A percentile compares a stretch with the other conserved stretches of the same genome.
Evolutionary conservation across 2,888 invertebrate species (phyloP).

Genomic region (Argynnis bischoffii): DNA sequence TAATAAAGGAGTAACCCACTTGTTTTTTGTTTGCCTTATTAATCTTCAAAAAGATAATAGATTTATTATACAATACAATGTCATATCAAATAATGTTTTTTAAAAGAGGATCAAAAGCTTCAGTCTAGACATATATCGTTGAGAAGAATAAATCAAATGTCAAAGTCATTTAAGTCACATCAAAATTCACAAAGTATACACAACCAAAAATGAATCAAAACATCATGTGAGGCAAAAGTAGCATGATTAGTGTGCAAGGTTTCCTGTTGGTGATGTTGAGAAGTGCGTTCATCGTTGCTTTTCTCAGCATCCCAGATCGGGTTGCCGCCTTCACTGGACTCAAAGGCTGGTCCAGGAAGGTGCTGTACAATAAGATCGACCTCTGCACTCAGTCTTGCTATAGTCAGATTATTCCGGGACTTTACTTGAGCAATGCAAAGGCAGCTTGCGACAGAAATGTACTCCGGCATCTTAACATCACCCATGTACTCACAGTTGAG

Average conservation of each 20-base stretch:
- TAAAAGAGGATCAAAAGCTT: constrained; percentile 35
- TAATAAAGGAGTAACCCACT: constrained; percentile 1
- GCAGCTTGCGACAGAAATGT: constrained; percentile 66
- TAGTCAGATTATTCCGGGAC: constrained; percentile 65
- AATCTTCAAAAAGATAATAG: constrained; percentile 7
- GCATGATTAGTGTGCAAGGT: constrained; percentile 56
- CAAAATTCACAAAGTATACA: constrained; percentile 43
- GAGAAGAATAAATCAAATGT: constrained; percentile 47
- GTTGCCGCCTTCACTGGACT: constrained; percentile 61
- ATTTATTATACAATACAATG: constrained; percentile 16
- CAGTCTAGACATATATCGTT: constrained; percentile 33
- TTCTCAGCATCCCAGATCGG: constrained; percentile 66
- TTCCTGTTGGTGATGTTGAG: constrained; percentile 65
- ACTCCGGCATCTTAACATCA: constrained; percentile 67
- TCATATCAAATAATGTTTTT: constrained; percentile 15
- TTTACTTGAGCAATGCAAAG: constrained; percentile 73
- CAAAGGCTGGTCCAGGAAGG: constrained; percentile 66
- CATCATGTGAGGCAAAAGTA: constrained; percentile 42
- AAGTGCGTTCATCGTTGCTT: constrained; percentile 64
- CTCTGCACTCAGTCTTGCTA: constrained; percentile 73
- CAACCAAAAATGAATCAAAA: constrained; percentile 25
- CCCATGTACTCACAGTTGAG: constrained; percentile 77
- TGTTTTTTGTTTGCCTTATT: constrained; percentile 17
- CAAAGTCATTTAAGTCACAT: constrained; percentile 46
- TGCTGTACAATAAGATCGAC: constrained; percentile 66